phyloP scores from a whole-genome alignment of 2,888 invertebrate genomes.

The Argynnis bischoffii region DNA sequence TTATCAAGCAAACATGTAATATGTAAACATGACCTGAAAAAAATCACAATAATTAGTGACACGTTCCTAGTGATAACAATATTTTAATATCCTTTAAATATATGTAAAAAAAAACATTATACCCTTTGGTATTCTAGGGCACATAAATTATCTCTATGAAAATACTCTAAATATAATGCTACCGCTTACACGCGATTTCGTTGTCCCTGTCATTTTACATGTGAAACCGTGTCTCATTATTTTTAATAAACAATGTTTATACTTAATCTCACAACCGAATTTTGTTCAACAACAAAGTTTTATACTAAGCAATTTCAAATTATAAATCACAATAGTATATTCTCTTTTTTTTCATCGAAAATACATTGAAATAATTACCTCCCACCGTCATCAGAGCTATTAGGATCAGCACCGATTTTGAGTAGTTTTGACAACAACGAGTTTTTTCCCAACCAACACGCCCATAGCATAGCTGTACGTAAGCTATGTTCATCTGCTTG shows the following conservation, averaged over 20 bases:
- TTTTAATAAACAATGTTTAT: too few species aligned
- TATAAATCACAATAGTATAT: neutral
- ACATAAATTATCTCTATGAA: too few species aligned
- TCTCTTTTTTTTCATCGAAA: neutral
- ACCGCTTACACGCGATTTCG: too few species aligned
- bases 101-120: too few species aligned
- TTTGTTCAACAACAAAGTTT: conserved; percentile 29
- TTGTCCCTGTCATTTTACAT: too few species aligned
- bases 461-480: conserved; percentile 81
- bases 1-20: conserved; percentile 90
- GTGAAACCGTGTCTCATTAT: too few species aligned
- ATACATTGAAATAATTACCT: conserved; percentile 68
- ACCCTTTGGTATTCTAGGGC: too few species aligned
- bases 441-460: conserved; percentile 83
- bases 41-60: neutral
- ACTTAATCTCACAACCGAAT: too few species aligned
- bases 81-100: too few species aligned
- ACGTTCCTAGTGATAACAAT: too few species aligned
- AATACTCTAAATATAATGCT: too few species aligned
- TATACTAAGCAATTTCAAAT: neutral
- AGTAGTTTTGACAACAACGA: conserved; percentile 80
- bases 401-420: conserved; percentile 83
- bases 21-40: conserved; percentile 83
- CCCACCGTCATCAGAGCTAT: conserved; percentile 85
- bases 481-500: conserved; percentile 58